phyloP scores from a whole-genome alignment of 2,797 vertebrate species.

The Austrolebias charrua region DNA sequence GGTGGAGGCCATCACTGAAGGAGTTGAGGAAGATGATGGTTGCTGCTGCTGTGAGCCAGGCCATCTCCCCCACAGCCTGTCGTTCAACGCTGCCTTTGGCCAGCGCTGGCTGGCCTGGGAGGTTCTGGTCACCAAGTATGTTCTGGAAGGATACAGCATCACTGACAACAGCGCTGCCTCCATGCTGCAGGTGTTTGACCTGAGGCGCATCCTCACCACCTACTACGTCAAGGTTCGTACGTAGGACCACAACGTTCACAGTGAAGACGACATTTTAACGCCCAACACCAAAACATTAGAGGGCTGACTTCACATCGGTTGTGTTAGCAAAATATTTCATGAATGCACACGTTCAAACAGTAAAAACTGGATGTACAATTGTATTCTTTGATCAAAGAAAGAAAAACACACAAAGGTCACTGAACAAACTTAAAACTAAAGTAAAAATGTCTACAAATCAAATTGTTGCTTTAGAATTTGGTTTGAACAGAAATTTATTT shows the following conservation, averaged over 20 bases:
- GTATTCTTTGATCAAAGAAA: too few relatives aligned
- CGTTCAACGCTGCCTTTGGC: constrained; percentile 94
- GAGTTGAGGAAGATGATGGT: constrained; percentile 97
- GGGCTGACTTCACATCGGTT: too few relatives aligned
- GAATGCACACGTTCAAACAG: too few relatives aligned
- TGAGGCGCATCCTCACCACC: constrained; percentile 94
- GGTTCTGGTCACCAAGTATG: constrained; percentile 95
- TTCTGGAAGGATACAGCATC: constrained; percentile 97
- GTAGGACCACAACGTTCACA: neutral
- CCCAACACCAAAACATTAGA: too few relatives aligned
- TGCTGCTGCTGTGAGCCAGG: constrained; percentile 98
- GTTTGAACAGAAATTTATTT: too few relatives aligned
- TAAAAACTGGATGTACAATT: too few relatives aligned
- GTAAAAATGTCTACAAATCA: too few relatives aligned
- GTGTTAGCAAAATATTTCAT: too few relatives aligned
- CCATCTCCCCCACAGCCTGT: constrained; percentile 92
- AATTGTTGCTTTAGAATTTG: too few relatives aligned
- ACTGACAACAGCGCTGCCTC: constrained; percentile 97
- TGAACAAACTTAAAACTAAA: too few relatives aligned
- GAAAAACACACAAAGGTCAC: too few relatives aligned
- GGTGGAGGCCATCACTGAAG: constrained; percentile 97
- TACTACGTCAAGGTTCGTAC: constrained; percentile 94
- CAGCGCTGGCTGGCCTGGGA: constrained; percentile 99
- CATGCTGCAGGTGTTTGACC: constrained; percentile 98
- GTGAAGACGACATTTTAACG: too few relatives aligned